These are phyloP conservation scores for Halocynthia aurantium DNA, from an alignment of 23 tunicate species.

Conservation along the genomic window DNA sequence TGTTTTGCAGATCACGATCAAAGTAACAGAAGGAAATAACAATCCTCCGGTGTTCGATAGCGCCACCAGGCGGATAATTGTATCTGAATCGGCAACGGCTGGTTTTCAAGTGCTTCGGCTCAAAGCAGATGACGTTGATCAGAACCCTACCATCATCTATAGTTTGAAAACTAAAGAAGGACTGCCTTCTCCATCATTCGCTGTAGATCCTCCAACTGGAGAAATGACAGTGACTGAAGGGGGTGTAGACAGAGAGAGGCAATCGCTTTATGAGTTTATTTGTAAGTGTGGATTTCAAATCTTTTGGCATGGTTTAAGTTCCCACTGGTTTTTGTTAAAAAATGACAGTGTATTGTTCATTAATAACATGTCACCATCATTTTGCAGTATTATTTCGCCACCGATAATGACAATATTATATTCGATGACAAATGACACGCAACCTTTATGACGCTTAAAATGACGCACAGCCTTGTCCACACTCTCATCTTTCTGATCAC, in stretches of 20 bases:
- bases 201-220: slow-evolving; percentile 28
- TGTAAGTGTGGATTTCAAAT: slow-evolving; percentile 15
- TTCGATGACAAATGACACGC: too few relatives aligned
- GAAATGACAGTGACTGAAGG: slow-evolving; percentile 21
- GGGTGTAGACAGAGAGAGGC: slow-evolving; percentile 39
- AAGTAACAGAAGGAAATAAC: slow-evolving; percentile 50
- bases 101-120: slow-evolving; percentile 18
- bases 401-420: too few relatives aligned
- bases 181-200: slow-evolving; percentile 16
- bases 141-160: slow-evolving; percentile 17
- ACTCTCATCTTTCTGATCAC: too few relatives aligned
- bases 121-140: slow-evolving; percentile 48
- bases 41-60: slow-evolving; percentile 44
- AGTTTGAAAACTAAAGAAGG: slow-evolving; percentile 21
- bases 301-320: too few relatives aligned
- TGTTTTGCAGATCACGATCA: slow-evolving; percentile 30
- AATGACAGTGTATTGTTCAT: too few relatives aligned
- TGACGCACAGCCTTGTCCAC: too few relatives aligned
- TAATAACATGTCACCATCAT: too few relatives aligned
- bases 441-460: too few relatives aligned
- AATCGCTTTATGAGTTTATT: slow-evolving; percentile 17
- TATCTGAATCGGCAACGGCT: slow-evolving; percentile 34
- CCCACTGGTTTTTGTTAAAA: too few relatives aligned
- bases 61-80: neutral
- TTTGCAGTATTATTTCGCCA: too few relatives aligned